Evolutionary conservation across 1,140 invertebrate genomes (phyloP), one percentile per base, ranked within the genome.

Genomic region (Heliconius hewitsoni): DNA sequence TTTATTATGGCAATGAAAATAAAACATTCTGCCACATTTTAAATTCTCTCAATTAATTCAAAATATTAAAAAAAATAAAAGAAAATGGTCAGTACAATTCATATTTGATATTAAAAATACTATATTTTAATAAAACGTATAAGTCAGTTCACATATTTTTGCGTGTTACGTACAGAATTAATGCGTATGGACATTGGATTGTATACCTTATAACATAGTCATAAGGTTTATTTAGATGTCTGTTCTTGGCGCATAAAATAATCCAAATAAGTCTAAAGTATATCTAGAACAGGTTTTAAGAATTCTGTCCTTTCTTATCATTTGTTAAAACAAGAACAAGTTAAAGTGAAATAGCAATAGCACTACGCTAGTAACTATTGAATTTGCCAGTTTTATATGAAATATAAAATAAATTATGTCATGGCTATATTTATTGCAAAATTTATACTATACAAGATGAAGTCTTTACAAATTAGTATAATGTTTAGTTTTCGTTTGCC

Each of bases 341-440:
- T 66, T 27, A 66, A 13, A 66, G n/a, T n/a, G 60, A 66, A 66
- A 66, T 16, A 30, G 60, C 60, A 66, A 16, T 16, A 66, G 11
- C 23, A 13, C 60, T 66, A 66, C 23, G 60, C 13, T 30, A 23
- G 23, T 30, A 27, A 66, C 60, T 66, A 23, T 66, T 23, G 8
- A n/a, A 66, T 66, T 66, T 66, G 23, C n/a, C 27, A 30, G 60
- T 13, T 66, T 66, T 30, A 13, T 30, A 66, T 3, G 11, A 9
- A 72, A 72, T 72, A 72, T 72, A 72, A 72, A 72, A 72, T 72
- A 72, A 78, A 73, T 42, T 34, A 42, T 78, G 77, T 73, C 71
- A 73, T 78, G 77, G 77, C 37, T 79, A 79, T 74, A 79, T 74
- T 74, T 77, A 77, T 81, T 81, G 73, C 80, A 81, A 81, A 81